phyloP scores from a whole-genome alignment of 2,888 invertebrate species.

The Cheilosia pagana region DNA sequence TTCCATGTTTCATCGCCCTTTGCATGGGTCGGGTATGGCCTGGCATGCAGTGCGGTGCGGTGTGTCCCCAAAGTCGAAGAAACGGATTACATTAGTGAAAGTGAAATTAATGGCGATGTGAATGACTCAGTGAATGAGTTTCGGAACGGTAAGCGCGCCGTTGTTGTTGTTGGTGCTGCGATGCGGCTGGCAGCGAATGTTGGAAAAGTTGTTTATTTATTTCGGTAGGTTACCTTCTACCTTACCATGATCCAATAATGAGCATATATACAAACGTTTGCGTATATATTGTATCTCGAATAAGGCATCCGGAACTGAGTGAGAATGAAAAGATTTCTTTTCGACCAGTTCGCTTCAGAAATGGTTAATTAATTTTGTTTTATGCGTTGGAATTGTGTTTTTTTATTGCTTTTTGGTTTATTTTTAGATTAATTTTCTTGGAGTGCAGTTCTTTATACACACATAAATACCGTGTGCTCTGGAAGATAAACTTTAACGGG shows the following conservation, averaged over 20 bases:
- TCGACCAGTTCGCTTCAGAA: constrained; percentile 48
- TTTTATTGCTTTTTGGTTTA: constrained; percentile 37
- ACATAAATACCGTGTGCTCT: neutral
- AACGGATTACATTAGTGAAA: constrained; percentile 72
- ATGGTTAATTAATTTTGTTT: constrained; percentile 51
- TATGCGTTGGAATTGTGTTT: neutral
- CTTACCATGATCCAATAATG: constrained; percentile 33
- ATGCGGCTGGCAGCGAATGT: constrained; percentile 3
- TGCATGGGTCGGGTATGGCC: neutral
- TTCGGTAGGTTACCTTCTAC: neutral
- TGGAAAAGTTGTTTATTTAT: constrained; percentile 47
- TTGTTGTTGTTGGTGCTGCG: constrained; percentile 33
- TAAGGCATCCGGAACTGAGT: constrained; percentile 65
- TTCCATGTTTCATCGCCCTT: constrained; percentile 52
- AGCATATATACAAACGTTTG: constrained; percentile 3
- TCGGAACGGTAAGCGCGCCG: constrained; percentile 42
- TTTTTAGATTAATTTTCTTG: constrained; percentile 35
- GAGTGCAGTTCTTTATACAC: constrained; percentile 23
- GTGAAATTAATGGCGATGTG: constrained; percentile 71
- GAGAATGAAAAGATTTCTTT: constrained; percentile 65
- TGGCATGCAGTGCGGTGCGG: constrained; percentile 20
- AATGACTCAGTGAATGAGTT: constrained; percentile 69
- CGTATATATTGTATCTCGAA: constrained; percentile 27
- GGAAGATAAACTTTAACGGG: constrained; percentile 16
- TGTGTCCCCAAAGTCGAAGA: constrained; percentile 47